Base-by-base conservation (phyloP, 2,888 invertebrate species). In the Parthenolecanium corni region DNA sequence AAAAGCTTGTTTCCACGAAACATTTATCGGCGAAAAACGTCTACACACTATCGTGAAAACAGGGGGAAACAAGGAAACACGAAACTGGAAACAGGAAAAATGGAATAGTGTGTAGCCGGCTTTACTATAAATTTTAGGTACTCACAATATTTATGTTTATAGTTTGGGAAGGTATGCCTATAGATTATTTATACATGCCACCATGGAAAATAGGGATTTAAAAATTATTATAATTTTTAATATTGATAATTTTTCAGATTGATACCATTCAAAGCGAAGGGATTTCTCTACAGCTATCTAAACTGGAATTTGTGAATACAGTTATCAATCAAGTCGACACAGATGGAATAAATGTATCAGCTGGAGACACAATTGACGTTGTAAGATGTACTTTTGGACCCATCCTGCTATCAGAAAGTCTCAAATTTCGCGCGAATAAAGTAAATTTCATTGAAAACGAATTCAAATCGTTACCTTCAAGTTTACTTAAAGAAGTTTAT, bases 371-470 rank as follows among this genome's bases (percentile, higher is more conserved):
- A 11, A 36, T 63, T 14, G 53, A 63, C n/a, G 14, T 63, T 6
- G 46, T 46, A n/a, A 40, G 46, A 20, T 44, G 53, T 14, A 63
- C 52, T 40, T 53, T 63, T 23, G 53, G 63, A 18, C n/a, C 47
- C 1, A 20, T 21, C 1, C 16, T 53, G 6, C 21, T 40, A 4
- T 25, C 23, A 5, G 38, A 53, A 2, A 53, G 63, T 52, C 44
- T 63, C n/a, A 20, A 18, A 21, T 46, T 63, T 16, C 42, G 36
- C 3, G 42, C 63, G 14, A 52, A 36, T 16, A 52, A 53, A 46
- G 46, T 63, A n/a, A 53, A 52, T 20, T 53, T 63, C 11, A 21
- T 46, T 16, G 52, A 63, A 21, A 63, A 63, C 46, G 63, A 63
- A 20, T 63, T 63, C 47, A 36, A 52, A 31, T 63, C 53, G 12